Conservation (phyloP, 2,797 vertebrate genomes). For the Leuciscus waleckii region DNA sequence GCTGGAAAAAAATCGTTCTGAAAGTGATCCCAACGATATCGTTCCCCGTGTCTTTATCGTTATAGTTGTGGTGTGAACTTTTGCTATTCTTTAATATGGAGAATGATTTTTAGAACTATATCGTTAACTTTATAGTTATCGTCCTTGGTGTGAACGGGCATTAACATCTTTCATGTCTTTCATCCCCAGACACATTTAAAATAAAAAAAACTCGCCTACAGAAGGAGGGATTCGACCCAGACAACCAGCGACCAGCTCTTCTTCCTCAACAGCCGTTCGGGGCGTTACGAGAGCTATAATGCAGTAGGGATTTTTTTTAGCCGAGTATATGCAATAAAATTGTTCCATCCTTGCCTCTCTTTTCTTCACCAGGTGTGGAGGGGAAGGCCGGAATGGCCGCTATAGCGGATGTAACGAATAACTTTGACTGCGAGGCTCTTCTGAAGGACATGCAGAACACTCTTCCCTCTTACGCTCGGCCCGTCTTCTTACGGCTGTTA, state of each 20-base stretch:
- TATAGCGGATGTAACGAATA: slow-evolving; percentile 71
- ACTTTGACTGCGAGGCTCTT: slow-evolving; percentile 76
- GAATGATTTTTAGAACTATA: too few species aligned
- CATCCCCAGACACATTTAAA: slow-evolving; percentile 85
- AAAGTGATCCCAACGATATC: too few species aligned
- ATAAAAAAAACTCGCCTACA: slow-evolving; percentile 85
- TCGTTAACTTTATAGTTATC: too few species aligned
- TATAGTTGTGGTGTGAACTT: too few species aligned
- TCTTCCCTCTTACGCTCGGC: slow-evolving; percentile 84
- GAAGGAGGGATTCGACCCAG: slow-evolving; percentile 79
- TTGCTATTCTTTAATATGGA: too few species aligned
- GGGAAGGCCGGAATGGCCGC: slow-evolving; percentile 90
- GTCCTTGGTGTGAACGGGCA: too few species aligned
- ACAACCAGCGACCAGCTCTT: slow-evolving; percentile 76
- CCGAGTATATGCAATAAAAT: too few species aligned
- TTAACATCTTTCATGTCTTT: neutral
- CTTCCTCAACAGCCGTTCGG: slow-evolving; percentile 79
- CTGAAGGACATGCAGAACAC: slow-evolving; percentile 77
- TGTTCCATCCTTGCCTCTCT: neutral
- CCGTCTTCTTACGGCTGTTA: slow-evolving; percentile 85
- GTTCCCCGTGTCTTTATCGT: too few species aligned
- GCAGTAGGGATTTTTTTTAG: neutral
- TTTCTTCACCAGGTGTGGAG: slow-evolving; percentile 80
- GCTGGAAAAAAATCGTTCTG: too few species aligned
- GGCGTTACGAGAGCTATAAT: slow-evolving; percentile 74